A percentile compares a stretch with the other conserved stretches of the same genome.
Conservation (phyloP, 23 tunicate genomes). For the Botrylloides violaceus region DNA sequence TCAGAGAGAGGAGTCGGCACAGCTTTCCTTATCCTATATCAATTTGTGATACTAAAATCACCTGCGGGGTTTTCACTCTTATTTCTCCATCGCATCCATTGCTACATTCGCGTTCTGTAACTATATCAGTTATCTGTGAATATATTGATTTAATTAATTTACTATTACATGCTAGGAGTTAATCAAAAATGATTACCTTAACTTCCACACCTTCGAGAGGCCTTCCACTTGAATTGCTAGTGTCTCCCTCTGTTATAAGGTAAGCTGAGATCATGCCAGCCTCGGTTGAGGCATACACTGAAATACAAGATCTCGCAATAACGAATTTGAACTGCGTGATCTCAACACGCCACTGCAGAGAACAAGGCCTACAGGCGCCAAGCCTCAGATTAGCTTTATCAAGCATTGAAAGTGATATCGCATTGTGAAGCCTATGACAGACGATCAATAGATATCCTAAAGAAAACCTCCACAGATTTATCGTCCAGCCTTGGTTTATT, state of each 20-base stretch:
- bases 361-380: no score
- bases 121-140: neutral
- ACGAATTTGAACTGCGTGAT: no score
- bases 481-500: no score
- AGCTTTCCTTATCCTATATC: no score
- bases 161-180: neutral
- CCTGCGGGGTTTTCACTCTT: neutral
- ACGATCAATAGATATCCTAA: no score
- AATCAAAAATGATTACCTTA: neutral
- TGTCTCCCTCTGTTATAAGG: neutral
- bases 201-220: neutral
- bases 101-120: neutral
- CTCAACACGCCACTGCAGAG: no score
- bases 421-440: no score
- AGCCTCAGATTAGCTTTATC: no score
- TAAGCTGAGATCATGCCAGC: neutral
- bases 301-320: no score
- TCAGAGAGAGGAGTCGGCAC: neutral
- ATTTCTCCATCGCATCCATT: neutral
- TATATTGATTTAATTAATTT: neutral
- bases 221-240: neutral
- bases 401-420: no score
- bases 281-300: neutral
- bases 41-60: no score
- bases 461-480: no score